Base-by-base conservation (phyloP, 2,113 vertebrate species). In the Malurus melanocephalus region DNA sequence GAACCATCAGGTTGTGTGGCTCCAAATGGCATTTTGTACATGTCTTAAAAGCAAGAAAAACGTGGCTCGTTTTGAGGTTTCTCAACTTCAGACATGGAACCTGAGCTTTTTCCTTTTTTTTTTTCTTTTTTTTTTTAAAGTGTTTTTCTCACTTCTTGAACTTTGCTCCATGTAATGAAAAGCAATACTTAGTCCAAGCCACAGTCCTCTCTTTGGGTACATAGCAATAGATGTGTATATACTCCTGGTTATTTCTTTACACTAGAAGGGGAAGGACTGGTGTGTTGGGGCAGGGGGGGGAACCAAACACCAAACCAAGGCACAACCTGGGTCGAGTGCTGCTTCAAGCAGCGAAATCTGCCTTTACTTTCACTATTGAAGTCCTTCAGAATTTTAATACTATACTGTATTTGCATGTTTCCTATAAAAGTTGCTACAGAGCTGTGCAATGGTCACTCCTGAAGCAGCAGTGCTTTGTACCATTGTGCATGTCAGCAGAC, bases 1-100 rank as follows among this genome's bases (percentile, higher is more conserved):
- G 98, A 98, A 97, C 97, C 98, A 97, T 98, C 97, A 98, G 97
- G 97, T 98, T 98, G 98, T 98, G 97, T 97, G 97, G 96, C 97
- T 97, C 96, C 91, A 98, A 98, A 98, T 97, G 97, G 94, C 97
- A 97, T 93, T 97, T 96, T 94, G 92, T 66, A 92, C 95, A 81
- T 96, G 92, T 98, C 94, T 95, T 96, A 96, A 95, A 97, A 95
- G 95, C 95, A 96, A 96, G 94, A 97, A 94, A 96, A 96, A 91
- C 87, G 69, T 97, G 96, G 94, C 94, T 95, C 74, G 71, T 91
- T 92, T 95, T 96, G 94, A 96, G 95, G 96, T 94, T 96, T 96
- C 94, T 95, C 95, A 95, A 94, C 94, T 97, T 96, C 94, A 97
- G 91, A 97, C 66, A 88, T 49, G 95, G 95, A 88, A 93, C 93